Evolutionary conservation across 2,113 vertebrate species (phyloP).

Genomic region (Colistium nudipinnis): DNA sequence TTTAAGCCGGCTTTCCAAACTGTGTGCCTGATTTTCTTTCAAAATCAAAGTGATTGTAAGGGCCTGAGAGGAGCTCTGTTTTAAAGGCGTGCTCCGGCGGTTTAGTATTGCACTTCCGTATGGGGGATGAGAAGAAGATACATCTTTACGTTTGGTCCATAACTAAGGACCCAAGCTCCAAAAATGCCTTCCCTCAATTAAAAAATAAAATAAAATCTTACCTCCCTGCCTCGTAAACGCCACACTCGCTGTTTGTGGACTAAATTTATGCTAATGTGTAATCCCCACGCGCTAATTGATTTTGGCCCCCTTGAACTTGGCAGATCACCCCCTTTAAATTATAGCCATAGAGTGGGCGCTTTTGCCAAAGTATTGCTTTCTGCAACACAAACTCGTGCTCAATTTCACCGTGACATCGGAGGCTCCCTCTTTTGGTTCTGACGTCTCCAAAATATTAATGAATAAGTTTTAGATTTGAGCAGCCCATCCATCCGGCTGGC

Average conservation of each 20-base stretch:
- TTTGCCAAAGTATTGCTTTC: conserved; percentile 54
- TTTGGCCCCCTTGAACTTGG: background rate
- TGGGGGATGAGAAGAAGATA: background rate
- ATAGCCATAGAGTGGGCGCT: conserved; percentile 1
- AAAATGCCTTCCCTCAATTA: background rate
- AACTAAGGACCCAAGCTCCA: conserved; percentile 19
- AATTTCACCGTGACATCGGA: conserved; percentile 22
- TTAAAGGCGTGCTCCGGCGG: conserved; percentile 9
- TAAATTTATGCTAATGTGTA: background rate
- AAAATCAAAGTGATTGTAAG: conserved; percentile 4
- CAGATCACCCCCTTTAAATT: background rate
- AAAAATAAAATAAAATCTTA: background rate
- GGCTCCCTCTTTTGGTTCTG: background rate
- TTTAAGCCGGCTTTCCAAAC: conserved; percentile 9
- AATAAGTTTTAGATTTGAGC: conserved; percentile 9
- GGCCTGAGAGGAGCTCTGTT: conserved; percentile 1
- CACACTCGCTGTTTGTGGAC: background rate
- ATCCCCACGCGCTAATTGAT: conserved; percentile 3
- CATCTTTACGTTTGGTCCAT: conserved; percentile 43
- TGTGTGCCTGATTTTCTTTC: conserved; percentile 6
- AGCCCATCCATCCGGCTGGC: conserved; percentile 10
- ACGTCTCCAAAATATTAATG: conserved; percentile 13
- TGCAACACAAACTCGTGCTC: background rate
- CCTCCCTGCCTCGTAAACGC: background rate
- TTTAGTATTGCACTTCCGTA: conserved; percentile 50